Base-by-base conservation (phyloP, 1,140 invertebrate species). In the Triops cancriformis region DNA sequence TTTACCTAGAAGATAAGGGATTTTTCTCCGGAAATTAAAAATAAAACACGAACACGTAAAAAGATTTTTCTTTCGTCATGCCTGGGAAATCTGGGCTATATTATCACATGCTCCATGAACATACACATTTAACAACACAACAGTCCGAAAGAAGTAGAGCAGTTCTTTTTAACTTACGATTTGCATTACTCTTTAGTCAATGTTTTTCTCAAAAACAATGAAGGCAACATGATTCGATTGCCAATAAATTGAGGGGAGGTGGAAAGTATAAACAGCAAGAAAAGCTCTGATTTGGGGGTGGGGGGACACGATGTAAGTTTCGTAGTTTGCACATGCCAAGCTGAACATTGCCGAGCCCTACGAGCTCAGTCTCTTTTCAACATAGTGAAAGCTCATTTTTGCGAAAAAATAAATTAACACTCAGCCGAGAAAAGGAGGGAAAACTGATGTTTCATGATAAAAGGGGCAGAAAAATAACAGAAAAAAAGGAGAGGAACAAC, bases 81-180 rank as follows among this genome's bases (percentile, higher is more conserved):
- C 73, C 31, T 76, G 43, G 23, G 43, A 64, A 26, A 64, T 51
- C 41, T 76, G 64, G 75, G 64, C 75, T 76, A 76, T 43, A 51
- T 26, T 74, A 74, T 76, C 43, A 76, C 75, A 64, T 64, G 51
- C 51, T 64, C 51, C 10, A 18, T 64, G 51, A 64, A 64, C 51
- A 64, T 64, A 64, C 51, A 64, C 51, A 37, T 37, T 64, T 64
- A 64, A n/a, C 51, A 64, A 64, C 51, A 64, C 51, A 64, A 12
- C 51, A 23, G 51, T 64, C 51, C 51, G 23, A 23, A 64, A 64
- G 45, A 64, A 64, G 6, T n/a, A 64, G 51, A 64, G 51, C 18
- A 64, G 18, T 23, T n/a, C 10, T 64, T 64, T 64, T 10, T 6
- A 64, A 64, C 51, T 64, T 64, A 23, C 18, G 51, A 37, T 37